Base-by-base conservation (phyloP, 2,888 invertebrate genomes). In the Pandemis heparana region DNA sequence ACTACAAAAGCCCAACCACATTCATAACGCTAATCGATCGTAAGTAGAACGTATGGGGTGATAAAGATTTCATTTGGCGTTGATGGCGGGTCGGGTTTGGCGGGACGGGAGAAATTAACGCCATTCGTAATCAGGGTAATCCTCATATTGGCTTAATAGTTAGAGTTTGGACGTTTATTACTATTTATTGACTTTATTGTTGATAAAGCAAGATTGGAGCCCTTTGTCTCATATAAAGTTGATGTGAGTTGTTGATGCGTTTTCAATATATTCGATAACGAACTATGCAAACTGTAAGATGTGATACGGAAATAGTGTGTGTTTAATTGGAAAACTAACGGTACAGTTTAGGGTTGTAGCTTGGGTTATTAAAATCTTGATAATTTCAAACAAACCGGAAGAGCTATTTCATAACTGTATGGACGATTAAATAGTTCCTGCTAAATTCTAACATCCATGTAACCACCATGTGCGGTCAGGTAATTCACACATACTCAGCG, bases 1-100 rank as follows among this genome's bases (percentile, higher is more conserved):
- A 32, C 23, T 32, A 32, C 23, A 32, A 32, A 32, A 32, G 23
- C 23, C 2, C 10, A 41, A 12, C 43, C 43, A 43, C 12, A 5
- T 43, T 43, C 12, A 43, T 43, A 43, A 9, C 43, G 12, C 10
- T 43, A 43, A 43, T 43, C 43, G 12, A 46, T 46, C 43, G 51
- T 38, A 63, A 67, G 46, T 71, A 32, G 53, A 56, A 56, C 59
- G 61, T 39, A 32, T 23, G 23, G 67, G 10, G 59, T 63, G 60
- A 75, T 71, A 32, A 32, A 75, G 82, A 83, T 84, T 83, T 81
- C 80, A 82, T 84, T 83, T 81, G 79, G 80, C 80, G 82, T 80
- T 83, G 81, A 83, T 82, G 82, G 83, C 79, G 78, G 83, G 80
- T 77, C 78, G 75, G 74, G 81, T 83, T 84, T 80, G 78, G 72